Evolutionary conservation across 1,140 invertebrate genomes (phyloP).

Genomic region (Cecropterus lyciades): DNA sequence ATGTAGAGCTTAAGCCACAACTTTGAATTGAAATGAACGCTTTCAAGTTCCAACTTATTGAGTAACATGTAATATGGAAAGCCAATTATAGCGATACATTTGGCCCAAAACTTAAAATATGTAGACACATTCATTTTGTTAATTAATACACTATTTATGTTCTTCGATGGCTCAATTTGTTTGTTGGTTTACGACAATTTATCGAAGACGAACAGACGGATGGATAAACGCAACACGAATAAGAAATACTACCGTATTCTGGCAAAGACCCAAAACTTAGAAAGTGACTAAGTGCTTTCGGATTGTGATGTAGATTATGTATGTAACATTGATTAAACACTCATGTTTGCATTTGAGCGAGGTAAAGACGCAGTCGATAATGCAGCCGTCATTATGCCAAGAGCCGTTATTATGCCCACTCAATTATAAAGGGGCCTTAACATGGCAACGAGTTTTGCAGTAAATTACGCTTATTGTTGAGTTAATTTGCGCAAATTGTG

Average conservation of each 20-base stretch:
- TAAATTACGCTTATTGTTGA: conserved; percentile 60
- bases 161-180: neutral
- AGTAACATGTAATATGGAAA: conserved; percentile 23
- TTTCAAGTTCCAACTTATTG: conserved; percentile 23
- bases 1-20: conserved; percentile 37
- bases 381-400: conserved; percentile 47
- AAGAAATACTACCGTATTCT: conserved; percentile 6
- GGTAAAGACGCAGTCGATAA: conserved; percentile 47
- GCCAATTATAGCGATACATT: neutral
- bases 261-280: conserved; percentile 30
- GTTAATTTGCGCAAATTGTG: conserved; percentile 57
- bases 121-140: neutral
- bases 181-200: conserved; percentile 3
- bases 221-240: conserved; percentile 17
- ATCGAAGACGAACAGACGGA: conserved; percentile 12
- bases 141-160: neutral
- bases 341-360: conserved; percentile 26
- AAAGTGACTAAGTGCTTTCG: conserved; percentile 30
- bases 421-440: conserved; percentile 58
- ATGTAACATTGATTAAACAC: no score
- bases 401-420: conserved; percentile 53
- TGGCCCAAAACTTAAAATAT: neutral
- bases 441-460: conserved; percentile 57
- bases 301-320: conserved; percentile 17
- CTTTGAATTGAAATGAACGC: conserved; percentile 42